Conservation (phyloP, 2,888 invertebrate genomes). For the Alcis repandata region DNA sequence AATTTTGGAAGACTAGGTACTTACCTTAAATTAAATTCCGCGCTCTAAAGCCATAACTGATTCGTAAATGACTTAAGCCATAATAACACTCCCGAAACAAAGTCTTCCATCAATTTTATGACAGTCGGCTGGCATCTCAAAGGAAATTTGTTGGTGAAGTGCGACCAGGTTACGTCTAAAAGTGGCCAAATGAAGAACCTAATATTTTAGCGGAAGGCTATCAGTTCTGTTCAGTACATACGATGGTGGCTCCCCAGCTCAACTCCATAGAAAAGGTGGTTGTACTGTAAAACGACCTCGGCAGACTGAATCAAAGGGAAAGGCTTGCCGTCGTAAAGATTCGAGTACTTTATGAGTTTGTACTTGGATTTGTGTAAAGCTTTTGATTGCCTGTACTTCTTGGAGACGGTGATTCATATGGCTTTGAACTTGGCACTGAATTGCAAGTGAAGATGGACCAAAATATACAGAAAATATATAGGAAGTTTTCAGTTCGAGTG, state of each 20-base stretch:
- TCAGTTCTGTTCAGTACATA: not conserved
- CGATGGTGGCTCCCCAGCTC: not conserved
- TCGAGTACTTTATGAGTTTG: conserved; percentile 31
- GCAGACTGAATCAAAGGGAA: conserved; percentile 32
- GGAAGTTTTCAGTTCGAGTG: not conserved
- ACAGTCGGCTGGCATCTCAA: conserved; percentile 21
- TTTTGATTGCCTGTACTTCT: conserved; percentile 20
- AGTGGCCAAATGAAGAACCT: not conserved
- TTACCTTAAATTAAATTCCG: not conserved
- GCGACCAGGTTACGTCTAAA: not conserved
- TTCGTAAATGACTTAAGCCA: conserved; percentile 13
- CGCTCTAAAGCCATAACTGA: not conserved
- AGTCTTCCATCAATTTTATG: conserved; percentile 35
- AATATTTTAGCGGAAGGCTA: not conserved
- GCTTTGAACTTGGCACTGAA: conserved; percentile 13
- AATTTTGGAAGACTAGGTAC: not conserved
- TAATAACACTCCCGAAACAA: conserved; percentile 26
- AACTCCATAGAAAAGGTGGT: not conserved
- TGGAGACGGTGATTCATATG: conserved; percentile 22
- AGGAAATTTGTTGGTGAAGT: conserved; percentile 13
- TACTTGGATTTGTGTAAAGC: conserved; percentile 19
- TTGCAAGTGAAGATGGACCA: not conserved
- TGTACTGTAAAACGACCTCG: conserved; percentile 13
- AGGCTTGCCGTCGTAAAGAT: conserved; percentile 30
- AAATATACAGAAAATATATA: not conserved